These are phyloP conservation scores for Lucilia sericata DNA, from an alignment of 1,140 invertebrate species.

Conservation along the genomic window DNA sequence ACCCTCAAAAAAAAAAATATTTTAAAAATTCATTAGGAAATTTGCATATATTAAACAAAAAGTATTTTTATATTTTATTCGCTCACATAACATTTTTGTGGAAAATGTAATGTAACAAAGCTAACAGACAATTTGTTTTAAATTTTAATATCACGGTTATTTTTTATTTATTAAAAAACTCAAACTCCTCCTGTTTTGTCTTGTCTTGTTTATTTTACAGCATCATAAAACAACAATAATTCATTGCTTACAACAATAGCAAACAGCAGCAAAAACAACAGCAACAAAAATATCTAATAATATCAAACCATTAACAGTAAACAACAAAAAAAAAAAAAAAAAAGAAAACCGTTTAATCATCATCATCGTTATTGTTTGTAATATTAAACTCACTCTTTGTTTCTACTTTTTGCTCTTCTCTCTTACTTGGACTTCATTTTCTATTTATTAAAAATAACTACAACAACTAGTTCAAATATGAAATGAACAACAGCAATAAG, in stretches of 20 bases:
- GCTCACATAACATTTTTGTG: background rate
- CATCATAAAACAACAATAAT: background rate
- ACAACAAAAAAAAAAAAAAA: background rate
- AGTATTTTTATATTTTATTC: no score
- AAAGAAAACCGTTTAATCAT: background rate
- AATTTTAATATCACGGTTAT: background rate
- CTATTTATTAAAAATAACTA: no score
- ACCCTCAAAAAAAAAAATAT: background rate
- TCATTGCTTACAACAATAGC: background rate
- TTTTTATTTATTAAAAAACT: no score
- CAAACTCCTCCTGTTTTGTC: background rate
- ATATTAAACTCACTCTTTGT: background rate
- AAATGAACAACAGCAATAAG: no score
- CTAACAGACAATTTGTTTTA: background rate
- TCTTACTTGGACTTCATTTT: no score
- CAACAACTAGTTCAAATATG: no score
- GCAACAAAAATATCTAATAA: background rate
- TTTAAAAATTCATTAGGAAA: constrained; percentile 22
- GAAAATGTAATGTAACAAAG: background rate
- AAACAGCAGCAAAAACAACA: background rate
- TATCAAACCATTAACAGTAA: background rate
- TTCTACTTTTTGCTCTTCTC: background rate
- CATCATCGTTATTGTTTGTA: background rate
- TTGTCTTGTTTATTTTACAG: constrained; percentile 19
- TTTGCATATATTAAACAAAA: background rate